Conservation (phyloP, 2,113 vertebrate genomes). For the Mionectes macconnelli region DNA sequence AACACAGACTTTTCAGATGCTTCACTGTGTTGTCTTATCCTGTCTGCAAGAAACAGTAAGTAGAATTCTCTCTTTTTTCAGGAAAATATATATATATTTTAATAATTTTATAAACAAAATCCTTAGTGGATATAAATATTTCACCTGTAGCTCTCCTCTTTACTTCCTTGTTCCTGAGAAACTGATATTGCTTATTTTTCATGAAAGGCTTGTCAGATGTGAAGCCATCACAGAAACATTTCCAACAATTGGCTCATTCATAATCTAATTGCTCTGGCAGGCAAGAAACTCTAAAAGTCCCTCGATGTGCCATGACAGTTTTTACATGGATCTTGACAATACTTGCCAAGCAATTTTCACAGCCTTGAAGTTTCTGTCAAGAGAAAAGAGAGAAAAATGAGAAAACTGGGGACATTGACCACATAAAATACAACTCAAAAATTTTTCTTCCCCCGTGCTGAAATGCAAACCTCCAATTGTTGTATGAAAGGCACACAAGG, state of each 20-base stretch:
- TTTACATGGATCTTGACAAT: constrained; percentile 1
- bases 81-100: neutral
- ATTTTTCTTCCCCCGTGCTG: neutral
- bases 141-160: constrained; percentile 1
- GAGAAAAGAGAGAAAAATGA: neutral
- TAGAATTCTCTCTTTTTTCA: neutral
- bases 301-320: neutral
- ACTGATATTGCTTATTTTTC: neutral
- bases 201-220: constrained; percentile 54
- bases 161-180: neutral
- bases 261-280: constrained; percentile 28
- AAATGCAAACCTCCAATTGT: neutral
- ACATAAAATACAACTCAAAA: neutral
- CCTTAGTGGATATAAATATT: neutral
- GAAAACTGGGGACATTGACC: neutral
- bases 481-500: neutral
- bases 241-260: constrained; percentile 53
- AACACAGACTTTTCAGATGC: neutral
- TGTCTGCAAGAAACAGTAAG: neutral
- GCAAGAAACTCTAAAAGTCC: constrained; percentile 14
- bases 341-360: constrained; percentile 16
- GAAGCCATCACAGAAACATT: constrained; percentile 53
- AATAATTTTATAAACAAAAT: constrained; percentile 12
- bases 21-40: neutral
- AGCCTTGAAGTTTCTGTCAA: constrained; percentile 48